Conservation (phyloP, 92 coral and sea anemone genomes). For the Umimayanthus kanabou region DNA sequence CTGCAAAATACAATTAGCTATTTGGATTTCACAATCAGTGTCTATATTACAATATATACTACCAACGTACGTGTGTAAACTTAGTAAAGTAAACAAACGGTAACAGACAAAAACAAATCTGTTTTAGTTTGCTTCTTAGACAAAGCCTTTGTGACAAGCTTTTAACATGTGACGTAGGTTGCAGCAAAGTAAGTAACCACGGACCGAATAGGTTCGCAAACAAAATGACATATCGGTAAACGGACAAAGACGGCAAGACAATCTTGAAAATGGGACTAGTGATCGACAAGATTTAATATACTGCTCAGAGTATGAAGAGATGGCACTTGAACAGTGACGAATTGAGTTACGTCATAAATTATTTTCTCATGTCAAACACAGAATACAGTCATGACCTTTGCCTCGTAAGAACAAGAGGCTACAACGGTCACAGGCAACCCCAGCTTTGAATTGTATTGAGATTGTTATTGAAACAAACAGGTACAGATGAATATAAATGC, state of each 20-base stretch:
- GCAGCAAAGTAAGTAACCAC: not conserved
- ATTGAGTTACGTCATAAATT: not conserved
- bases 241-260: not conserved
- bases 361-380: too few species aligned
- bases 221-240: too few species aligned
- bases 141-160: not conserved
- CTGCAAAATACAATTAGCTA: not conserved
- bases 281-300: not conserved
- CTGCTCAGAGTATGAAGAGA: not conserved
- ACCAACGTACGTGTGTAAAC: not conserved
- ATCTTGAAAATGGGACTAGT: not conserved
- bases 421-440: too few species aligned
- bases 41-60: not conserved
- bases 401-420: too few species aligned
- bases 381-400: too few species aligned
- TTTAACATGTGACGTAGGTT: not conserved
- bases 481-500: too few species aligned
- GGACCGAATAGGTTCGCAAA: not conserved
- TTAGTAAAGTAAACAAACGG: not conserved
- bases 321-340: not conserved
- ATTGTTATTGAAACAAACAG: too few species aligned
- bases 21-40: conserved; percentile 8
- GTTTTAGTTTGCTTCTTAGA: not conserved
- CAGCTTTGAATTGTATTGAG: too few species aligned
- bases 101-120: conserved; percentile 10